phyloP scores from a whole-genome alignment of 2,797 vertebrate species.

The Gymnothorax reevesii region DNA sequence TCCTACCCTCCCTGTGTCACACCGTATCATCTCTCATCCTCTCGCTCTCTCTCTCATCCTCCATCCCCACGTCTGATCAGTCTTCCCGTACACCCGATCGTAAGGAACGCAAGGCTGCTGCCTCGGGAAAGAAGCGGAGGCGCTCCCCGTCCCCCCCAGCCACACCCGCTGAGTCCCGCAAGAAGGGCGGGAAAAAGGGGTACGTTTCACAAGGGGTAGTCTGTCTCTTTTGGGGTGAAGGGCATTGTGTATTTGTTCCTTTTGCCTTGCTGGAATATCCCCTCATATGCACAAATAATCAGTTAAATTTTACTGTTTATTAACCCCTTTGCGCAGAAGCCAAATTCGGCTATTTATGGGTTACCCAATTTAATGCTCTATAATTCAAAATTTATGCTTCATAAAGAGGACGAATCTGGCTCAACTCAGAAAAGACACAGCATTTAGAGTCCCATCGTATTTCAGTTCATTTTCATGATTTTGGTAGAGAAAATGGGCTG shows the following conservation, averaged over 20 bases:
- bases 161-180: conserved; percentile 87
- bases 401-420: too few species aligned
- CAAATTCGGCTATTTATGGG: too few species aligned
- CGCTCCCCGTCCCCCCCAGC: conserved; percentile 93
- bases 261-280: not conserved
- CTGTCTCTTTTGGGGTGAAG: not conserved
- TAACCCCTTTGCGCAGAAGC: too few species aligned
- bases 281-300: too few species aligned
- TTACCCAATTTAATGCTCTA: too few species aligned
- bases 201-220: conserved; percentile 53
- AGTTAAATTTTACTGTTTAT: too few species aligned
- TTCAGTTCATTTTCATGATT: too few species aligned
- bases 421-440: too few species aligned
- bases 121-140: conserved; percentile 87
- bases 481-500: too few species aligned
- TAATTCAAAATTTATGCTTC: too few species aligned
- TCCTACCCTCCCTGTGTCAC: conserved; percentile 69
- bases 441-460: too few species aligned
- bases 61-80: conserved; percentile 82
- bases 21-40: conserved; percentile 81
- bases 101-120: conserved; percentile 91
- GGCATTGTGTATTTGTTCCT: not conserved
- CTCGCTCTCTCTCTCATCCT: conserved; percentile 78
- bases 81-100: conserved; percentile 94
- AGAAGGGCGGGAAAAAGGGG: conserved; percentile 95